Conservation (phyloP, 2,797 vertebrate species). For the Pelochelys cantorii region DNA sequence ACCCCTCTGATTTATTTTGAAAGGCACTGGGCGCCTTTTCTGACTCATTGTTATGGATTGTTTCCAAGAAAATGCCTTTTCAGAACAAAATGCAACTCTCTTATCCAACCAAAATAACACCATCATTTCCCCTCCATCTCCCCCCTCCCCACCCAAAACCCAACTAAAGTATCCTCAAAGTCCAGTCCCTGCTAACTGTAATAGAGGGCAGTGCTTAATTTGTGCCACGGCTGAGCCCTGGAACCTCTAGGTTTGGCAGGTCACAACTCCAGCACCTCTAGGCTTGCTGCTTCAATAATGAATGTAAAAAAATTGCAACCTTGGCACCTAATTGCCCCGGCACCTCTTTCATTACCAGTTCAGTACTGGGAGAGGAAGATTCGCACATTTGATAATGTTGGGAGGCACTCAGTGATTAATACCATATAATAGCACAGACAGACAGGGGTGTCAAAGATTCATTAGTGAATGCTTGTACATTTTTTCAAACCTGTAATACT, state of each 20-base stretch:
- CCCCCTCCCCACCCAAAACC: background rate
- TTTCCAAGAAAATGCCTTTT: conserved; percentile 44
- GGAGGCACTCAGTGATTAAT: background rate
- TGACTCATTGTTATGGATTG: conserved; percentile 30
- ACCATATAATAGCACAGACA: background rate
- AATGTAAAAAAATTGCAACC: no score
- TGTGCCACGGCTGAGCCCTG: no score
- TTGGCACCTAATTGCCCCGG: no score
- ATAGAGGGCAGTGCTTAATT: background rate
- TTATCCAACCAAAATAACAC: conserved; percentile 22
- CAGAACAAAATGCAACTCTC: background rate
- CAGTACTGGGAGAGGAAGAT: background rate
- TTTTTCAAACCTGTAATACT: background rate
- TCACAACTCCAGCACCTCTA: no score
- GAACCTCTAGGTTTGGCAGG: no score
- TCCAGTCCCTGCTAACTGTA: background rate
- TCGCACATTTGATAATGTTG: background rate
- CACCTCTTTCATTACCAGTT: no score
- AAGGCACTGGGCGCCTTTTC: conserved; percentile 33
- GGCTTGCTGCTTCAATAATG: no score
- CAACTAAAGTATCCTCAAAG: background rate
- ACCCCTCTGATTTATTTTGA: background rate
- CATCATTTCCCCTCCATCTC: background rate
- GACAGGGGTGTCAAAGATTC: background rate
- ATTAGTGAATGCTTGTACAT: conserved; percentile 5